Evolutionary conservation across 2,797 vertebrate genomes (phyloP).

Genomic region (Nannoperca australis): DNA sequence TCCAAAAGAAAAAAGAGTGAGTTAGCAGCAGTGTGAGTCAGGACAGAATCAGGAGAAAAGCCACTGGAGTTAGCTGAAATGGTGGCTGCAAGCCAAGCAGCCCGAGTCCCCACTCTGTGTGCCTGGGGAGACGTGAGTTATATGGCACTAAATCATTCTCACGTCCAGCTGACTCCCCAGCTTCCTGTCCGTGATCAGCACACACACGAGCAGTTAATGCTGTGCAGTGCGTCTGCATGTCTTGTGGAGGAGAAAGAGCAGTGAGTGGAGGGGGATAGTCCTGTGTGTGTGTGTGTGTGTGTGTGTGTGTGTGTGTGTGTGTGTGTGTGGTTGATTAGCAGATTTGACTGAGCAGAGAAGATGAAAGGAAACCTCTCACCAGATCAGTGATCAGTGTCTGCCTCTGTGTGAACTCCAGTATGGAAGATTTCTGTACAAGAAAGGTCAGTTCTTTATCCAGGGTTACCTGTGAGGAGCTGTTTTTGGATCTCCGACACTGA

Average conservation of each 20-base stretch:
- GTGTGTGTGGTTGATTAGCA: not conserved
- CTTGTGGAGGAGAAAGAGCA: slow-evolving; percentile 4
- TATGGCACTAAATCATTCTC: slow-evolving; percentile 68
- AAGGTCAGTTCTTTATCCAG: too few species aligned
- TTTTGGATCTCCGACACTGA: not conserved
- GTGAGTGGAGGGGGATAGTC: not conserved
- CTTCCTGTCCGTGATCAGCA: slow-evolving; percentile 49
- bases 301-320: slow-evolving; percentile 9
- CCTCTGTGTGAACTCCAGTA: not conserved
- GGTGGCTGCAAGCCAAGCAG: slow-evolving; percentile 44
- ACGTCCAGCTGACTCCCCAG: slow-evolving; percentile 61
- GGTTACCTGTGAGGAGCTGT: not conserved
- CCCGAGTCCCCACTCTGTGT: slow-evolving; percentile 24
- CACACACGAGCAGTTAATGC: slow-evolving; percentile 26
- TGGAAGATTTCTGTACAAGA: not conserved
- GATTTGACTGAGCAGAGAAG: not conserved
- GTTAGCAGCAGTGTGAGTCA: slow-evolving; percentile 40
- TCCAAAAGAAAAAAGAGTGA: not conserved
- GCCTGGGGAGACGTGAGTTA: slow-evolving; percentile 60
- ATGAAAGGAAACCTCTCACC: not conserved
- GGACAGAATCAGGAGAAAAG: slow-evolving; percentile 51
- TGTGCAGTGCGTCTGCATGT: slow-evolving; percentile 18
- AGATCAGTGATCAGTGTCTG: not conserved
- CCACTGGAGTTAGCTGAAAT: slow-evolving; percentile 52
- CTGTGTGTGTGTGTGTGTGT: slow-evolving; percentile 11